Percentiles rank a stretch among this genome's conserved stretches.
Evolutionary conservation across 2,797 vertebrate species (phyloP).

Genomic region (Anolis apletophallus): DNA sequence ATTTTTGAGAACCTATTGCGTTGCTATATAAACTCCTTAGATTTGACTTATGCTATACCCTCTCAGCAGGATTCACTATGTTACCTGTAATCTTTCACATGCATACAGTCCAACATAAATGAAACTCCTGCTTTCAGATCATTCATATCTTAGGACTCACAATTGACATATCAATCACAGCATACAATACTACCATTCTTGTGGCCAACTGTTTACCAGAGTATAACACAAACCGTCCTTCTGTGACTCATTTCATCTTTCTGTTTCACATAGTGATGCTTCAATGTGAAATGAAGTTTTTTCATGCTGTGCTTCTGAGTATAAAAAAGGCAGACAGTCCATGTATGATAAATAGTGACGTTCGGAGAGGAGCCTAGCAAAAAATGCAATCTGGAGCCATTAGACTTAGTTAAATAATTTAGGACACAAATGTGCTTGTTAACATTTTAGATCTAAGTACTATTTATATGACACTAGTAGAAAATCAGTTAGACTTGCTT

Average conservation of each 20-base stretch:
- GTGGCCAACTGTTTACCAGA: conserved; percentile 85
- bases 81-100: conserved; percentile 82
- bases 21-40: conserved; percentile 66
- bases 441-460: conserved; percentile 91
- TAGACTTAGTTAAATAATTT: conserved; percentile 90
- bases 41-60: conserved; percentile 70
- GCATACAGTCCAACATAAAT: conserved; percentile 80
- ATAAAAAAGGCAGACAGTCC: conserved; percentile 84
- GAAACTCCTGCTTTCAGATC: conserved; percentile 82
- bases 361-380: conserved; percentile 82
- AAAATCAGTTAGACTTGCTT: conserved; percentile 72
- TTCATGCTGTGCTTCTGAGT: conserved; percentile 90
- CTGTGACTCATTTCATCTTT: conserved; percentile 90
- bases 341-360: conserved; percentile 87
- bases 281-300: conserved; percentile 91
- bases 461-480: conserved; percentile 75
- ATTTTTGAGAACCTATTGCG: conserved; percentile 58
- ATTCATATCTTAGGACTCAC: conserved; percentile 86
- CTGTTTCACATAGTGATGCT: conserved; percentile 88
- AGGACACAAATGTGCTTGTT: conserved; percentile 82
- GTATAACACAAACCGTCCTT: conserved; percentile 86
- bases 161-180: conserved; percentile 87
- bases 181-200: conserved; percentile 88
- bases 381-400: conserved; percentile 86
- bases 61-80: conserved; percentile 72